Percentiles rank a stretch among this genome's conserved stretches.
phyloP scores from a whole-genome alignment of 2,797 vertebrate species.

The Bradypodion pumilum region DNA sequence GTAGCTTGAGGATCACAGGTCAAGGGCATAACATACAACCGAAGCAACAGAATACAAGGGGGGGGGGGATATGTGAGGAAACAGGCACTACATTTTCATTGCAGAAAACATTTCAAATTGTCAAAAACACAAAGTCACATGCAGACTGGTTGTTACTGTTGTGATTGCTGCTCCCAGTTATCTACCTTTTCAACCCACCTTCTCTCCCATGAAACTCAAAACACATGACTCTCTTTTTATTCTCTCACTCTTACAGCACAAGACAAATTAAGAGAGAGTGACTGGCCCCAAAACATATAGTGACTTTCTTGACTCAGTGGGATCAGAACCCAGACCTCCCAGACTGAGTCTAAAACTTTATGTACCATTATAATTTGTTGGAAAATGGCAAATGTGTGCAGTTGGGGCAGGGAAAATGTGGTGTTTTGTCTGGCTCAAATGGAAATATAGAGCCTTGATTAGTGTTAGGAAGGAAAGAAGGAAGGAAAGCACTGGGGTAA shows the following conservation, averaged over 20 bases:
- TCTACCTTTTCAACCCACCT: not conserved
- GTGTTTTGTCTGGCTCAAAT: constrained; percentile 57
- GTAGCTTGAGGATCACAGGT: constrained; percentile 22
- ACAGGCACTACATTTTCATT: constrained; percentile 67
- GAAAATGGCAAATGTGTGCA: not conserved
- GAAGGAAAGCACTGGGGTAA: constrained; percentile 66
- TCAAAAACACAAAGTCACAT: constrained; percentile 34
- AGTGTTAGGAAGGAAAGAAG: constrained; percentile 30
- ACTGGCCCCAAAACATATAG: not conserved
- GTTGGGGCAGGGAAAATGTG: constrained; percentile 24
- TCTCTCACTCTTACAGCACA: not conserved
- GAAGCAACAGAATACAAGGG: constrained; percentile 54
- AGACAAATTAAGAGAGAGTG: not conserved
- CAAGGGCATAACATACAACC: constrained; percentile 48
- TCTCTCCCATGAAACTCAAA: too few relatives aligned
- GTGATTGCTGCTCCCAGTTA: constrained; percentile 20
- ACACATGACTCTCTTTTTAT: too few relatives aligned
- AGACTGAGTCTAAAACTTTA: not conserved
- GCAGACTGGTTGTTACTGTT: constrained; percentile 1
- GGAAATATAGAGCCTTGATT: constrained; percentile 62
- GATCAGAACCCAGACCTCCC: not conserved
- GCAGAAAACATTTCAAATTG: constrained; percentile 57
- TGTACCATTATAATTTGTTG: constrained; percentile 12
- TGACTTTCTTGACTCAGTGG: not conserved
- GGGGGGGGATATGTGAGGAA: constrained; percentile 40